Conservation (phyloP, 2,797 vertebrate species). For the Gobio occitaniae region DNA sequence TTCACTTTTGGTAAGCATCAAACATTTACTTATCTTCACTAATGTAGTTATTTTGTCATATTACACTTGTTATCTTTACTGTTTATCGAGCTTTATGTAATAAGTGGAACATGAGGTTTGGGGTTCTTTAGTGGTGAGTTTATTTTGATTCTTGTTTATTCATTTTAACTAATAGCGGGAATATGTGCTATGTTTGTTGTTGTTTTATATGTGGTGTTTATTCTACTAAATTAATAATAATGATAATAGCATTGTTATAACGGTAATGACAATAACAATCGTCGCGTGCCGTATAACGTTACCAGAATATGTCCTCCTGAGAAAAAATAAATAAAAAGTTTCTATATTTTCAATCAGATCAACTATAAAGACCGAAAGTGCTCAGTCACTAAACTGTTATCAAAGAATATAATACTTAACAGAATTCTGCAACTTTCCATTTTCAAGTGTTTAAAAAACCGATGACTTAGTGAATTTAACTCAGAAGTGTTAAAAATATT, state of each 20-base stretch:
- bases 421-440: not conserved
- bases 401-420: not conserved
- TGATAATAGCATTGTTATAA: no score
- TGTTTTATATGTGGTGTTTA: not conserved
- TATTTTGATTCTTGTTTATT: conserved; percentile 5
- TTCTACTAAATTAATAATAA: not conserved
- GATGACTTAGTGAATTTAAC: not conserved
- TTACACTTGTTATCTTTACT: conserved; percentile 25
- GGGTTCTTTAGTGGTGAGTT: not conserved
- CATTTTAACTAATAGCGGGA: not conserved
- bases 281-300: not conserved
- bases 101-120: conserved; percentile 27
- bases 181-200: not conserved
- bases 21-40: not conserved
- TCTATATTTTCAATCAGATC: not conserved
- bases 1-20: conserved; percentile 71
- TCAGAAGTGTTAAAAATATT: not conserved
- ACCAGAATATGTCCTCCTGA: not conserved
- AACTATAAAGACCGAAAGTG: not conserved
- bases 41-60: conserved; percentile 6
- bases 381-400: not conserved
- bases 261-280: not conserved
- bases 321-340: not conserved
- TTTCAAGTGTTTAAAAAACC: not conserved
- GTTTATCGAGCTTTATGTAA: conserved; percentile 29